Evolutionary conservation across 2,888 invertebrate species (phyloP).

Genomic region (Andrena chrysosceles): DNA sequence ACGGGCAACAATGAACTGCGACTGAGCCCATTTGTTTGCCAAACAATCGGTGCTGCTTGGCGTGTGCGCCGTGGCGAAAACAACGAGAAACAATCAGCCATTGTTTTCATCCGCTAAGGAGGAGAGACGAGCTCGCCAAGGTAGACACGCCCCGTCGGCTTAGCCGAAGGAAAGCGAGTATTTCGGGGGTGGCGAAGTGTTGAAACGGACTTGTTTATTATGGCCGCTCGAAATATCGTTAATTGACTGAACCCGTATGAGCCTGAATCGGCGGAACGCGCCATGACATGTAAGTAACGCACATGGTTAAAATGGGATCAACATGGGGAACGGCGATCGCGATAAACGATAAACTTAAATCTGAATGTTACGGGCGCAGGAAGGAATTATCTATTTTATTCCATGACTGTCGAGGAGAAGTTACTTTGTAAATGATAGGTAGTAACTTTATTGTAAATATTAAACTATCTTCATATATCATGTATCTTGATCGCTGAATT

Average conservation of each 20-base stretch:
- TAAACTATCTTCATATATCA: too few relatives aligned
- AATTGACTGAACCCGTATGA: slow-evolving; percentile 47
- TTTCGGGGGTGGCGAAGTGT: slow-evolving; percentile 51
- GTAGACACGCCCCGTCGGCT: slow-evolving; percentile 27
- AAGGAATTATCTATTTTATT: not conserved
- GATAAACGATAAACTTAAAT: slow-evolving; percentile 15
- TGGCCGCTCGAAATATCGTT: slow-evolving; percentile 55
- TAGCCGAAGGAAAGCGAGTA: slow-evolving; percentile 37
- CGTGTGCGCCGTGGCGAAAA: slow-evolving; percentile 49
- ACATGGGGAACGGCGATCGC: slow-evolving; percentile 31
- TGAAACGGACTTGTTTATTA: slow-evolving; percentile 42
- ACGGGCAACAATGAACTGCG: slow-evolving; percentile 65
- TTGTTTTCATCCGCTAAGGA: slow-evolving; percentile 42
- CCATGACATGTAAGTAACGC: slow-evolving; percentile 9
- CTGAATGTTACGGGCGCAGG: not conserved
- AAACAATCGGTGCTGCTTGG: slow-evolving; percentile 69
- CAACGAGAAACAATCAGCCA: slow-evolving; percentile 63
- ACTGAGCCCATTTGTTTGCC: slow-evolving; percentile 74
- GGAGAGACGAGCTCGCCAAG: slow-evolving; percentile 35
- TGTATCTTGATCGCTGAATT: too few relatives aligned
- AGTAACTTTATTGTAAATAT: too few relatives aligned
- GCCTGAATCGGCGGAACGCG: slow-evolving; percentile 15
- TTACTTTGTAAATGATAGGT: not conserved
- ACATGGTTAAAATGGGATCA: slow-evolving; percentile 34
- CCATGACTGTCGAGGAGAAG: not conserved